phyloP scores from a whole-genome alignment of 2,888 invertebrate species.

The Elysia crispata region DNA sequence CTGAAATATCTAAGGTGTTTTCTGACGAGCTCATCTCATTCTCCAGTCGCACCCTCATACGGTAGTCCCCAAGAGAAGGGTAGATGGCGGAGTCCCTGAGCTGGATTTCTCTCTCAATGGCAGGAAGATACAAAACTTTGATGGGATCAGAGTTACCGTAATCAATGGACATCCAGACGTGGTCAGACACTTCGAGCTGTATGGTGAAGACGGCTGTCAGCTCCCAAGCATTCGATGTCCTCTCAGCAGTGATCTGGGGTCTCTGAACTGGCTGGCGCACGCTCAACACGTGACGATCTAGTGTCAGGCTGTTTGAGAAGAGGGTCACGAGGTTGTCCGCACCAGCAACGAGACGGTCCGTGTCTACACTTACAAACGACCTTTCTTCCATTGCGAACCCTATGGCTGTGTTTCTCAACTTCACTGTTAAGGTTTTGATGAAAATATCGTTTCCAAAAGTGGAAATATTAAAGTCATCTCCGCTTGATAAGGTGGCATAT shows the following conservation, averaged over 20 bases:
- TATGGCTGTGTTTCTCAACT: constrained; percentile 35
- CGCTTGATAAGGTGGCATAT: constrained; percentile 56
- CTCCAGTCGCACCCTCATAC: constrained; percentile 59
- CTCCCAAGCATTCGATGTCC: constrained; percentile 59
- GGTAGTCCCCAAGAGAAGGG: constrained; percentile 64
- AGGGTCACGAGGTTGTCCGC: constrained; percentile 49
- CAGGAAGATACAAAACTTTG: constrained; percentile 61
- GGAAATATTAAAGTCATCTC: constrained; percentile 49
- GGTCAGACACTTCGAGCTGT: constrained; percentile 62
- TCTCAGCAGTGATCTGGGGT: constrained; percentile 55
- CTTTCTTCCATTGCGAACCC: constrained; percentile 14
- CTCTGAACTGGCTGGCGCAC: constrained; percentile 55
- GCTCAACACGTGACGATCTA: constrained; percentile 55
- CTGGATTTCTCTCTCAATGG: constrained; percentile 48
- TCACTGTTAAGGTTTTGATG: constrained; percentile 46
- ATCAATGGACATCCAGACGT: constrained; percentile 63
- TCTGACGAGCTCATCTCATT: constrained; percentile 67
- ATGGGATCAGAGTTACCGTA: constrained; percentile 67
- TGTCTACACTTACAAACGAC: background rate
- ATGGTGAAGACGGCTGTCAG: constrained; percentile 63
- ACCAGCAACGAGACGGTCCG: constrained; percentile 3
- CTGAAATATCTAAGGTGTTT: constrained; percentile 61
- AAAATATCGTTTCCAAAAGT: constrained; percentile 55
- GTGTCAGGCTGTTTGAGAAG: constrained; percentile 12
- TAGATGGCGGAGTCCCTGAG: constrained; percentile 60